Conservation (phyloP, 2,797 vertebrate genomes). For the Natrix natrix region DNA sequence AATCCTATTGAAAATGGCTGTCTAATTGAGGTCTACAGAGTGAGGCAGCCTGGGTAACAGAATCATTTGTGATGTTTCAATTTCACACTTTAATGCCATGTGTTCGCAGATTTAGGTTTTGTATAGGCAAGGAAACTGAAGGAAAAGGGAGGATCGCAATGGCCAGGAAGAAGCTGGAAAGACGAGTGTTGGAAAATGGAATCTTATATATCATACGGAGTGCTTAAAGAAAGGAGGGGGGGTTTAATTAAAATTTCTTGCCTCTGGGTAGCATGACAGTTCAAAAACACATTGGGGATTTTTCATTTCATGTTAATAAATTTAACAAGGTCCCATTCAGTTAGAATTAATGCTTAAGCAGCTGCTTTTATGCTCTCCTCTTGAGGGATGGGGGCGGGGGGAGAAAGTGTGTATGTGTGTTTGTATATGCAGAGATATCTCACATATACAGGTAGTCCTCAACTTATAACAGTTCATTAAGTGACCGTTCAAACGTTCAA, state of each 20-base stretch:
- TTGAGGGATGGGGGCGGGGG: constrained; percentile 34
- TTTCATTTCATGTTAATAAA: constrained; percentile 66
- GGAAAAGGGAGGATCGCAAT: background rate
- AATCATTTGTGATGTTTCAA: background rate
- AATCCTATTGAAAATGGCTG: background rate
- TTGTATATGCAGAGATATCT: background rate
- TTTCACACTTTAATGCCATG: background rate
- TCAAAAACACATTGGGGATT: constrained; percentile 62
- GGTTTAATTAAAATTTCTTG: constrained; percentile 69
- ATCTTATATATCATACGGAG: constrained; percentile 15
- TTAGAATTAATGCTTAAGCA: constrained; percentile 54
- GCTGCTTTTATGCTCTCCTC: constrained; percentile 50
- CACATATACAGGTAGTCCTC: background rate
- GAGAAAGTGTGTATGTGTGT: background rate
- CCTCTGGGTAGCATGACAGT: constrained; percentile 59
- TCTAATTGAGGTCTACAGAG: background rate
- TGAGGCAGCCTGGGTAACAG: background rate
- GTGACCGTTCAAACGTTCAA: background rate
- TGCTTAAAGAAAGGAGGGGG: constrained; percentile 19
- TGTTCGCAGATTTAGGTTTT: constrained; percentile 12
- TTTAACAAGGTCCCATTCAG: constrained; percentile 62
- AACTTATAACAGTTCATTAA: background rate
- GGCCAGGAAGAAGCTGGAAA: background rate
- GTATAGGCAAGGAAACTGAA: background rate
- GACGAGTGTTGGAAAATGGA: constrained; percentile 1